Conservation (phyloP, 1,140 invertebrate species). For the Conus betulinus region DNA sequence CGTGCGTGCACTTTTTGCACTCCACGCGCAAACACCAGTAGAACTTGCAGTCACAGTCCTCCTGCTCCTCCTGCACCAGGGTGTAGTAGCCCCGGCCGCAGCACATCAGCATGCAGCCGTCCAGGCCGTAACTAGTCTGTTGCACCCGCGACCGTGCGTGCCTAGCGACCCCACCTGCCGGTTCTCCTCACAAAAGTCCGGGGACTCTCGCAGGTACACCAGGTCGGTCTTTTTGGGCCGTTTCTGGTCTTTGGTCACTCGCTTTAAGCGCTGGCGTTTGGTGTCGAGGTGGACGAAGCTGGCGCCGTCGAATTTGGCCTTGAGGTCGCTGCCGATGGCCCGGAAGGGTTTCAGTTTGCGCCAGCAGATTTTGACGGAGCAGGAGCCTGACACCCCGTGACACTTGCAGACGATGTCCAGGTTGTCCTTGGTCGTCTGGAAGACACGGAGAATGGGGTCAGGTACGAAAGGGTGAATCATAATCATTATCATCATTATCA, state of each 20-base stretch:
- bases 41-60: conserved; percentile 95
- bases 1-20: conserved; percentile 89
- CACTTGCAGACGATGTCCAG: conserved; percentile 97
- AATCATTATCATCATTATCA: no score
- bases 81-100: conserved; percentile 93
- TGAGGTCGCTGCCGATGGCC: conserved; percentile 85
- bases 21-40: conserved; percentile 95
- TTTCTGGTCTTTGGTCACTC: conserved; percentile 73
- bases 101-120: conserved; percentile 78
- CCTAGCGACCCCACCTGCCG: conserved; percentile 66
- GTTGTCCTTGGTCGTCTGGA: conserved; percentile 86
- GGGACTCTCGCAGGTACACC: conserved; percentile 91
- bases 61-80: conserved; percentile 86
- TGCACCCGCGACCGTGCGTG: conserved; percentile 77
- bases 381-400: conserved; percentile 96
- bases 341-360: conserved; percentile 84
- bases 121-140: conserved; percentile 74
- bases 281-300: conserved; percentile 80
- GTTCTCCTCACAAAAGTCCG: conserved; percentile 88
- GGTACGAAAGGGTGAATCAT: no score
- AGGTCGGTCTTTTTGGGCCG: conserved; percentile 92
- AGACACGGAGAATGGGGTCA: conserved; percentile 27
- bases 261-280: conserved; percentile 62
- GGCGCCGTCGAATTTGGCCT: conserved; percentile 89
- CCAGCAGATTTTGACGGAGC: conserved; percentile 96